Base-by-base conservation (phyloP, 92 coral and sea anemone genomes). In the Siderastrea radians region DNA sequence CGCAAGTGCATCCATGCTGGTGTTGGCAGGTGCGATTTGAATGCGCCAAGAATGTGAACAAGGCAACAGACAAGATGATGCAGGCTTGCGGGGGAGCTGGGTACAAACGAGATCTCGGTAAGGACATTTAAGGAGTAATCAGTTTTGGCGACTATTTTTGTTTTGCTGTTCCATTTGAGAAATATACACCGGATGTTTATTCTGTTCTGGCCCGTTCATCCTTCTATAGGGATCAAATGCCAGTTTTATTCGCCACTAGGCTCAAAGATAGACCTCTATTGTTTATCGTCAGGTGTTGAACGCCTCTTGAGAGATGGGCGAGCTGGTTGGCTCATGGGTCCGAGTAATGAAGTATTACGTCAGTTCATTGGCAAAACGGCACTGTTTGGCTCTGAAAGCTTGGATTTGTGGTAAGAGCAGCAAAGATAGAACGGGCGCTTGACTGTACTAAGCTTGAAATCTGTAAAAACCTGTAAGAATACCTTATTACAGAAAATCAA, bases 61-160 rank as follows among this genome's bases (percentile, higher is more conserved):
- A 58, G 43, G 86, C 81, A 38, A 79, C 85, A 6, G 90, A 87
- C 86, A 87, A 87, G 73, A 87, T 87, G 90, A 69, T 87, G 72
- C 87, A 88, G 49, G 73, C 91, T 53, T 88, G 91, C 68, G 91
- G 91, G 3, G 91, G 91, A 15, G 55, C 91, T 50, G 91, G 82
- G 11, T 88, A 58, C 91, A 88, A 88, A 63, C 55, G 65, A 64
- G 91, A 88, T 13, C 80, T 88, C 8, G 87, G 91, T 87, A 81
- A 72, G 83, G 45, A 57, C 11, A n/a, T 66, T 11, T 3, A 60
- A 3, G 4, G 47, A 26, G 38, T 26, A 26, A 26, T 26, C 38
- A 26, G 38, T 26, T 26, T 26, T 26, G 38, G 38, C 38, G 38
- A 26, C 38, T 26, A 26, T 26, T 26, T 26, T 26, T 26, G 0